Evolutionary conservation across 2,797 vertebrate genomes (phyloP).

Genomic region (Urophycis tenuis): DNA sequence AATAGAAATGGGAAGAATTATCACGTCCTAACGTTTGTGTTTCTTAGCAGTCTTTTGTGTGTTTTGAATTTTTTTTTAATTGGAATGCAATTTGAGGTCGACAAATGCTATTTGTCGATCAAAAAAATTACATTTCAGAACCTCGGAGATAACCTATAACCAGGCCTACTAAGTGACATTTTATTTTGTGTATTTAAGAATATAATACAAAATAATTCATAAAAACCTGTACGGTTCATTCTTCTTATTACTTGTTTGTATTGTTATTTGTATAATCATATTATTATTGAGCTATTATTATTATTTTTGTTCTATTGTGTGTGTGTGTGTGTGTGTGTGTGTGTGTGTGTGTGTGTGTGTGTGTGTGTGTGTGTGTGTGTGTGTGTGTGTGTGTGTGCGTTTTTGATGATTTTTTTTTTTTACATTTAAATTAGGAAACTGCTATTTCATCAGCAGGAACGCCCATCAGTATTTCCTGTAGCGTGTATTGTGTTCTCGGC

Average conservation of each 20-base stretch:
- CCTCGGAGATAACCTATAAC: too few species aligned
- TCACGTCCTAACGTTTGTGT: neutral
- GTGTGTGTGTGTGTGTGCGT: too few species aligned
- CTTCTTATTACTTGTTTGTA: neutral
- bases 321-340: too few species aligned
- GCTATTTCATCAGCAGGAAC: constrained; percentile 26
- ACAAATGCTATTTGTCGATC: too few species aligned
- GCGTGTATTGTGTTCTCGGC: constrained; percentile 48
- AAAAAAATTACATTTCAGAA: neutral
- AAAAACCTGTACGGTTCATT: neutral
- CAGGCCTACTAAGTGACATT: too few species aligned
- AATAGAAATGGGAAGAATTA: neutral
- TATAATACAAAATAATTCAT: too few species aligned
- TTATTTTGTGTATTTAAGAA: too few species aligned
- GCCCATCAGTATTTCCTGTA: constrained; percentile 59
- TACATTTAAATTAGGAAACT: neutral
- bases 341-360: too few species aligned
- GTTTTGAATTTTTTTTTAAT: neutral
- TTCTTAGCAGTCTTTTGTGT: neutral
- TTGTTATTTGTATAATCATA: neutral
- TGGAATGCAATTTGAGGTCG: neutral
- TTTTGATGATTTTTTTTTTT: neutral
- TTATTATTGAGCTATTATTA: neutral
- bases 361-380: too few species aligned
- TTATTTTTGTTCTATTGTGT: too few species aligned